phyloP scores from a whole-genome alignment of 2,888 invertebrate species.

The Idaea biselata region DNA sequence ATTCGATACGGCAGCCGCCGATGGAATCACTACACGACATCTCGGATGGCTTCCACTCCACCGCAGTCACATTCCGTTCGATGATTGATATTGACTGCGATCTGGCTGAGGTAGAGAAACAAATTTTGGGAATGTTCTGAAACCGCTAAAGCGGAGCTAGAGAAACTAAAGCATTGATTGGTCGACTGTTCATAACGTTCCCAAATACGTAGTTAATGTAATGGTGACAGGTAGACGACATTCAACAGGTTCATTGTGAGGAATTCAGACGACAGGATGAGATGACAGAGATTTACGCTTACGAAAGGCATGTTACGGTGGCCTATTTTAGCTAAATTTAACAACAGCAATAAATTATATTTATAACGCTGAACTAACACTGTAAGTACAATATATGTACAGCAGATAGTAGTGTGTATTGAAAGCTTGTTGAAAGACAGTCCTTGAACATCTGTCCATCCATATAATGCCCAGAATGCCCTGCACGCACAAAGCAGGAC shows the following conservation, averaged over 20 bases:
- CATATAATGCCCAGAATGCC: slow-evolving; percentile 26
- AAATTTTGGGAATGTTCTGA: not conserved
- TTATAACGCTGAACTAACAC: slow-evolving; percentile 24
- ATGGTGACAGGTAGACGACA: not conserved
- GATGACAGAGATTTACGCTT: not conserved
- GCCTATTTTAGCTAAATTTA: not conserved
- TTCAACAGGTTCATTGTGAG: slow-evolving; percentile 55
- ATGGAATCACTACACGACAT: slow-evolving; percentile 30
- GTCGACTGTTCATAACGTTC: not conserved
- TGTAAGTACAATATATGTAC: not conserved
- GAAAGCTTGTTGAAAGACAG: slow-evolving; percentile 40
- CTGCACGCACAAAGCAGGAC: slow-evolving; percentile 40
- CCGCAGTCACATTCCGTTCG: slow-evolving; percentile 20
- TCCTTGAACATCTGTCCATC: slow-evolving; percentile 60
- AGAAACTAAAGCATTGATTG: not conserved
- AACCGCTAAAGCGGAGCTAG: not conserved
- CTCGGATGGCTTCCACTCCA: slow-evolving; percentile 16
- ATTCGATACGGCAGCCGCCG: slow-evolving; percentile 48
- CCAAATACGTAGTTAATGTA: not conserved
- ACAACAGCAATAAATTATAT: not conserved
- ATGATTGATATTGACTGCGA: slow-evolving; percentile 16
- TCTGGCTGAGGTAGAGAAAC: slow-evolving; percentile 26
- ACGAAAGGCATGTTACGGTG: not conserved
- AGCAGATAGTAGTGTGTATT: slow-evolving; percentile 11
- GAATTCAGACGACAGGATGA: slow-evolving; percentile 50